Percentiles rank a stretch among this genome's conserved stretches.
Evolutionary conservation across 2,113 vertebrate genomes (phyloP).

Genomic region (Amphiprion ocellaris): DNA sequence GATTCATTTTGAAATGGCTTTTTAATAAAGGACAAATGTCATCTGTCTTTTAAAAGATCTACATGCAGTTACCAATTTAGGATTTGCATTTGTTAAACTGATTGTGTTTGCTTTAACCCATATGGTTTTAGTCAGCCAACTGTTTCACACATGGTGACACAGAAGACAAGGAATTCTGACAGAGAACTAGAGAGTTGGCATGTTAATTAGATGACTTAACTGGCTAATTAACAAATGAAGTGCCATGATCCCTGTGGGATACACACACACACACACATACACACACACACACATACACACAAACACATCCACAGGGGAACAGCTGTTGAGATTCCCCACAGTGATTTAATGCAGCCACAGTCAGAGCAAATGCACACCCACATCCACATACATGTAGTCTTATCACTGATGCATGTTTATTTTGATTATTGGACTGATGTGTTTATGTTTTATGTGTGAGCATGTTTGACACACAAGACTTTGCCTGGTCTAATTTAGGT

Average conservation of each 20-base stretch:
- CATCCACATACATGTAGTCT: neutral
- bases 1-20: conserved; percentile 6
- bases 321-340: conserved; percentile 62
- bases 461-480: conserved; percentile 12
- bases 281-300: conserved; percentile 15
- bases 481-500: conserved; percentile 2
- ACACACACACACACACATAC: conserved; percentile 13
- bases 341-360: conserved; percentile 50
- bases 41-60: neutral
- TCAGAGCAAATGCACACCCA: conserved; percentile 15
- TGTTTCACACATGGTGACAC: conserved; percentile 41
- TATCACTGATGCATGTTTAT: neutral
- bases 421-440: conserved; percentile 4
- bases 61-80: neutral
- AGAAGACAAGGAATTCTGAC: conserved; percentile 46
- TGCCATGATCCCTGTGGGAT: conserved; percentile 67
- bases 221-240: conserved; percentile 77
- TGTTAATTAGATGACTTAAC: conserved; percentile 77
- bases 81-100: conserved; percentile 26
- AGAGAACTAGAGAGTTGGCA: conserved; percentile 58
- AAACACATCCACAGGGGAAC: conserved; percentile 22
- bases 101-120: conserved; percentile 19
- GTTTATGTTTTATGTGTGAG: neutral
- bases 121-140: conserved; percentile 21
- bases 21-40: neutral